A percentile compares a stretch with the other conserved stretches of the same genome.
These are phyloP conservation scores for Clostera curtula DNA, from an alignment of 2,888 invertebrate species.

Conservation along the genomic window DNA sequence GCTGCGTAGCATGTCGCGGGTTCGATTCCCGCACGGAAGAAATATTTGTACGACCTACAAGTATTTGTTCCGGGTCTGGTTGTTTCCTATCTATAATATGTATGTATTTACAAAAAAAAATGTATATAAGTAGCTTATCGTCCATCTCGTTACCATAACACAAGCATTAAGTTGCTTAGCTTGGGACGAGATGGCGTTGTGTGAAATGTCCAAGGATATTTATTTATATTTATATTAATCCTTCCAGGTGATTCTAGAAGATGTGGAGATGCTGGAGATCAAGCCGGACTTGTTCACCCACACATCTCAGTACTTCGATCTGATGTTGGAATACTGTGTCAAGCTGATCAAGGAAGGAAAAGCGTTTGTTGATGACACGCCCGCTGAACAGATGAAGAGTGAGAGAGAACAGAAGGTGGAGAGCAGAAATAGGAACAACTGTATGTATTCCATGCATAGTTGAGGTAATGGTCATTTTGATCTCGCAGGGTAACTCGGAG, in stretches of 20 bases:
- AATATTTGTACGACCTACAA: no score
- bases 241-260: conserved; percentile 86
- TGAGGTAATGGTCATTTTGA: no score
- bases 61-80: no score
- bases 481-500: no score
- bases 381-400: conserved; percentile 94
- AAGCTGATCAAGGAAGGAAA: conserved; percentile 89
- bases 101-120: no score
- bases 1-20: no score
- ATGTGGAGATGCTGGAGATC: conserved; percentile 92
- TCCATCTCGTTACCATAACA: no score
- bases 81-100: no score
- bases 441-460: conserved; percentile 71
- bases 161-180: no score
- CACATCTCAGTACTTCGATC: conserved; percentile 97
- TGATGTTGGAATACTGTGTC: conserved; percentile 91
- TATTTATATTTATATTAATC: not conserved
- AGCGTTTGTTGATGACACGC: conserved; percentile 98
- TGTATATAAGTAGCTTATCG: no score
- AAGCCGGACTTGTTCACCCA: conserved; percentile 95
- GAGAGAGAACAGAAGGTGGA: conserved; percentile 93
- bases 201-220: not conserved
- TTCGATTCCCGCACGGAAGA: no score
- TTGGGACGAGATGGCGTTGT: not conserved
- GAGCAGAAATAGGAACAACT: conserved; percentile 88